Evolutionary conservation across 2,888 invertebrate species (phyloP), one percentile per base, ranked within the genome.

Genomic region (Helobdella robusta): DNA sequence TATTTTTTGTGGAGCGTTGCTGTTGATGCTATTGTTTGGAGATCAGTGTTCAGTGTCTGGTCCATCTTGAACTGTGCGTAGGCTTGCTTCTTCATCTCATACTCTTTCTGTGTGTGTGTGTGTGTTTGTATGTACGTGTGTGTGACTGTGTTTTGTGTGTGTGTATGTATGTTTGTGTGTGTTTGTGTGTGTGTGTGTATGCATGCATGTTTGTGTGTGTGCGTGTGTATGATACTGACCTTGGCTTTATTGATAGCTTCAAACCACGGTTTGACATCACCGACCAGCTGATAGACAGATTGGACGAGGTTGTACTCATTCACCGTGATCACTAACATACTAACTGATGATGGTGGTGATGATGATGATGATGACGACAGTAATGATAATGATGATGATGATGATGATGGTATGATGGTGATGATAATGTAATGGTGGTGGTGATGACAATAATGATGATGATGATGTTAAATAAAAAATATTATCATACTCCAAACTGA

Each of bases 271-370:
- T 73, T 72, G 2, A 72, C 84, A 80, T 79, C 86, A 15, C 74
- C 75, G 52, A 87, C 87, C 68, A 91, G 83, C 30, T 87, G 85
- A 75, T 88, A 86, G 34, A 88, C 88, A 15, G 86, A 85, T 18
- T 86, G 83, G 2, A 88, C 87, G 70, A 88, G 86, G 72, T 87
- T 85, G 77, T 87, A 89, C 79, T 90, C 89, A 79, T 89, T 90
- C 69, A 89, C n/a, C n/a, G n/a, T n/a, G n/a, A n/a, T n/a, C n/a
- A n/a, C n/a, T n/a, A n/a, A n/a, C n/a, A n/a, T n/a, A n/a, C n/a
- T n/a, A n/a, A n/a, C n/a, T 52, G 54, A 64, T 52, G 52, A 64
- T 52, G 50, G 54, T 52, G 50, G 35, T 5, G 50, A 64, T 52
- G 34, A 64, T 52, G 52, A 54, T 64, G 64, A 64, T 52, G 52